Evolutionary conservation across 23 tunicate species (phyloP), one percentile per base, ranked within the genome.

Genomic region (Aplidium turbinatum): DNA sequence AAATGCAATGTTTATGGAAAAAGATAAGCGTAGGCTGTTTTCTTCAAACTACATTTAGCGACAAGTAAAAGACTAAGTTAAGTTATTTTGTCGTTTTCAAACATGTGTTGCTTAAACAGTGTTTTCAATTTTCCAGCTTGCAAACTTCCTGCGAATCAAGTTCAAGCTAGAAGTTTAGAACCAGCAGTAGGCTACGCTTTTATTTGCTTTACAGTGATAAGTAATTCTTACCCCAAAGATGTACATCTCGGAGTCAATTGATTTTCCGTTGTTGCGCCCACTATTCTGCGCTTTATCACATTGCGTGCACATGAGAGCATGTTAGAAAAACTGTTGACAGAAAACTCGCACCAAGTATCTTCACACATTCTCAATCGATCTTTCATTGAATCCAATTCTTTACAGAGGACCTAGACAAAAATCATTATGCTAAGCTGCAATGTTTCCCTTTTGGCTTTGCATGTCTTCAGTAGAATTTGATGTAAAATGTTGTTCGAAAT

Each of bases 351-450:
- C 96, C 96, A 88, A 27, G 84, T 84, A 29, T 81, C 86, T 58
- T 88, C 96, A 33, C 96, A 88, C 87, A 81, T 75, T n/a, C 96
- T 82, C 33, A 88, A 31, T 22, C 96, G 78, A 58, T 88, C 73
- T 26, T 72, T 68, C 23, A 88, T 52, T 16, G 78, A 31, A 19
- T 74, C 78, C 31, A 88, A 65, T 60, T 88, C 96, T 75, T 88
- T 88, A 46, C 71, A 58, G 16, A 88, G 47, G 47, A 88, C 85
- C 96, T 88, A 48, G 31, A 29, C 50, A 11, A 42, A 42, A 16
- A 42, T 42, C 50, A 42, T 16, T 42, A n/a, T n/a, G n/a, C n/a
- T n/a, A n/a, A n/a, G n/a, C n/a, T n/a, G n/a, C n/a, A n/a, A n/a
- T n/a, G n/a, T n/a, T n/a, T n/a, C n/a, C n/a, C n/a, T n/a, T n/a